Conservation (phyloP, 2,888 invertebrate species). For the Chrysopilus asiliformis region DNA sequence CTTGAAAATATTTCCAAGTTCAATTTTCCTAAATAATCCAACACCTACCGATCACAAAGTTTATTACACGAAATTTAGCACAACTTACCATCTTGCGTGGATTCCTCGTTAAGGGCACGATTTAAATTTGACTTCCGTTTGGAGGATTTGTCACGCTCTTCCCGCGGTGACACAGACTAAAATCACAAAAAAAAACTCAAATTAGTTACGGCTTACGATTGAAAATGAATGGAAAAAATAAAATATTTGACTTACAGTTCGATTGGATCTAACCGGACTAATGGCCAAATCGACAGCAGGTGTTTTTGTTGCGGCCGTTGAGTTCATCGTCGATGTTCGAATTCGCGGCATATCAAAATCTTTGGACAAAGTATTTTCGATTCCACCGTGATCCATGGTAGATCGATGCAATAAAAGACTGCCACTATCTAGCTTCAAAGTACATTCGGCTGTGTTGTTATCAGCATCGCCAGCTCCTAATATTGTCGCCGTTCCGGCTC, state of each 20-base stretch:
- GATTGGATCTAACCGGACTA: conserved; percentile 26
- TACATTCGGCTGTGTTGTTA: conserved; percentile 27
- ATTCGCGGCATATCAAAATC: conserved; percentile 3
- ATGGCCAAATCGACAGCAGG: conserved; percentile 18
- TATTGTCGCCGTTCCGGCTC: conserved; percentile 14
- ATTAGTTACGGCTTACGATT: too few relatives aligned
- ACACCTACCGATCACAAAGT: too few relatives aligned
- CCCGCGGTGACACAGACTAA: conserved; percentile 30
- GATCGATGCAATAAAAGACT: too few relatives aligned
- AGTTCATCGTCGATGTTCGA: conserved; percentile 24
- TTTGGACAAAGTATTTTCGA: too few relatives aligned
- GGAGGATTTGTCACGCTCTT: conserved; percentile 47
- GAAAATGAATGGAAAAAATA: too few relatives aligned
- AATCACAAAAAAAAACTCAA: conserved; percentile 7
- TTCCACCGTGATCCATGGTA: too few relatives aligned
- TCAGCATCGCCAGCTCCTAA: too few relatives aligned
- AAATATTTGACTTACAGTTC: conserved; percentile 21
- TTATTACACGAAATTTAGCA: too few relatives aligned
- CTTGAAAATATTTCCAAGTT: too few relatives aligned
- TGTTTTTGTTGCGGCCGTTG: conserved; percentile 18
- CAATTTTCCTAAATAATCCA: too few relatives aligned
- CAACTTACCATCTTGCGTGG: conserved; percentile 33
- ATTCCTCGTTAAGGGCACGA: conserved; percentile 38
- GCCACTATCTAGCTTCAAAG: conserved; percentile 21
- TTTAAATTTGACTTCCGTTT: conserved; percentile 53